These are phyloP conservation scores for Harpagifer antarcticus DNA, from an alignment of 2,797 vertebrate genomes.

Conservation along the genomic window DNA sequence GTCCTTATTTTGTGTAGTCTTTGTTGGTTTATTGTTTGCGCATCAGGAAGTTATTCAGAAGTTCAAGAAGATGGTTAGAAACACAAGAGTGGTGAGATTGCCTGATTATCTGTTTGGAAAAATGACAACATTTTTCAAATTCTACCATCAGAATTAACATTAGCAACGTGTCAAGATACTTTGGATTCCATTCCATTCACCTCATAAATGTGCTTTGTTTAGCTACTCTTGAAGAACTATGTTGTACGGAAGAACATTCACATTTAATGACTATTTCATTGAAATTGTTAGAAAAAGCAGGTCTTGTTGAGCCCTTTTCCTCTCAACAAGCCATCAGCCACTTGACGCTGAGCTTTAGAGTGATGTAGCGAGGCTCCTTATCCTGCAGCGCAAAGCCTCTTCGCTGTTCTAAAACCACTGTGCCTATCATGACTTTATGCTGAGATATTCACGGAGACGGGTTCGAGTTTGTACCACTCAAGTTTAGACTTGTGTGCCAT, in stretches of 20 bases:
- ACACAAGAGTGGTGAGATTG: not conserved
- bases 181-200: not conserved
- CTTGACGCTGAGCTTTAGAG: slow-evolving; percentile 23
- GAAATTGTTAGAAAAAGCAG: slow-evolving; percentile 16
- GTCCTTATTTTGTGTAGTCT: too few relatives aligned
- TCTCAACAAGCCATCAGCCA: slow-evolving; percentile 35
- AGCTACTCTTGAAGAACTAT: slow-evolving; percentile 3
- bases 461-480: slow-evolving; percentile 30
- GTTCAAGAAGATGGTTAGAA: too few relatives aligned
- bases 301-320: slow-evolving; percentile 32
- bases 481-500: slow-evolving; percentile 36
- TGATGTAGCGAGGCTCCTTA: slow-evolving; percentile 17
- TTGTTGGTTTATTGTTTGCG: too few relatives aligned
- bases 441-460: slow-evolving; percentile 40
- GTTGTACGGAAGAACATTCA: slow-evolving; percentile 1
- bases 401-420: slow-evolving; percentile 33
- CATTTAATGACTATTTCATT: slow-evolving; percentile 30
- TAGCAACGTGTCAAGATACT: not conserved
- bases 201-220: not conserved
- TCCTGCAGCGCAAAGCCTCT: slow-evolving; percentile 35
- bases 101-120: not conserved
- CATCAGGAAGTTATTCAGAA: too few relatives aligned
- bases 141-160: not conserved
- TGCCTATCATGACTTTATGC: slow-evolving; percentile 30
- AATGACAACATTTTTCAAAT: not conserved